These are phyloP conservation scores for Lepilemur ruficaudatus DNA, from an alignment of 2,797 vertebrate genomes.

Conservation along the genomic window DNA sequence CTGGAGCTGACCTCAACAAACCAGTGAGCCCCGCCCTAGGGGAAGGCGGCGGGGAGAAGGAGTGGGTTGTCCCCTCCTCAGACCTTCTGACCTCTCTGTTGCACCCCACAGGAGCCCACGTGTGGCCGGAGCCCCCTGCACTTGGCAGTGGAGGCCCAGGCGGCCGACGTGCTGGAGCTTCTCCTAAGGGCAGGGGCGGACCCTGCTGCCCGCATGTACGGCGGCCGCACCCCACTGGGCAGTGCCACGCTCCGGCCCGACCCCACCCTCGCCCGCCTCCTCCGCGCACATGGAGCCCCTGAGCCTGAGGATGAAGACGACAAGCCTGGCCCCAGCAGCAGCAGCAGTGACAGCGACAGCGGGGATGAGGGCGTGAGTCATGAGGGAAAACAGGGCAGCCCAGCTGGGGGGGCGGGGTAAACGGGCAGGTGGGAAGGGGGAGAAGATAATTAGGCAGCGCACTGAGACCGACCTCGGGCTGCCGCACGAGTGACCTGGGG, in stretches of 20 bases:
- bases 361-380: slow-evolving; percentile 69
- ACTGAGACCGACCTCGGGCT: accelerated
- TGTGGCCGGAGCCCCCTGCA: slow-evolving; percentile 87
- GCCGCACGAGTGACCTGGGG: accelerated
- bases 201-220: slow-evolving; percentile 82
- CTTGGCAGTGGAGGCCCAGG: slow-evolving; percentile 86
- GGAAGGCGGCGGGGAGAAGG: accelerated
- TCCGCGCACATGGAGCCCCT: slow-evolving; percentile 81
- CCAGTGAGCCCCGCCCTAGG: slow-evolving; percentile 69
- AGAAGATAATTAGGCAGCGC: background rate
- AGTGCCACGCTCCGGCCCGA: slow-evolving; percentile 84
- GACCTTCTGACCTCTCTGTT: background rate
- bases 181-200: slow-evolving; percentile 81
- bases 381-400: background rate
- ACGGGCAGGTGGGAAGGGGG: too few relatives aligned
- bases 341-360: slow-evolving; percentile 48
- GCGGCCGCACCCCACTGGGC: slow-evolving; percentile 85
- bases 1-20: slow-evolving; percentile 85
- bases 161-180: slow-evolving; percentile 75
- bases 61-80: background rate
- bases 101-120: slow-evolving; percentile 80
- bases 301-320: slow-evolving; percentile 78
- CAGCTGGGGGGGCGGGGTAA: background rate
- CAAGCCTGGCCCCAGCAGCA: slow-evolving; percentile 73
- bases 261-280: slow-evolving; percentile 78